Base-by-base conservation (phyloP, 2,888 invertebrate genomes). In the Boloria selene region DNA sequence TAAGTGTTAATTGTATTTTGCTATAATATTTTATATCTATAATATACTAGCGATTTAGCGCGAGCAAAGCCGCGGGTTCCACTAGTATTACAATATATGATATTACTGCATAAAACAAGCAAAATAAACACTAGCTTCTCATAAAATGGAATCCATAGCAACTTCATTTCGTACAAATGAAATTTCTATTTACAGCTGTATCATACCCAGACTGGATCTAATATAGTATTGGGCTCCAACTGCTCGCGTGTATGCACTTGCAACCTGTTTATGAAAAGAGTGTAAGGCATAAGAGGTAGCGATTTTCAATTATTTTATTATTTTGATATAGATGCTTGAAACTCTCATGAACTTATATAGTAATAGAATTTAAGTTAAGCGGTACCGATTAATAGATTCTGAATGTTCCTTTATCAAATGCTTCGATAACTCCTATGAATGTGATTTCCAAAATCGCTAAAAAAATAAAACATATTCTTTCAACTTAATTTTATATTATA, bases 201-300 rank as follows among this genome's bases (percentile, higher is more conserved):
- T 66, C 68, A 71, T 75, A 73, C 61, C 72, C 74, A 73, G 73
- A 64, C 72, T 59, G 73, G 65, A 69, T 73, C 67, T 73, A 72
- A 74, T 73, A 74, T 70, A 71, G 71, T 71, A 70, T 72, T 73
- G 72, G 70, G 65, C 60, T 70, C 67, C 70, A 56, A 72, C 69
- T 70, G 73, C 58, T 72, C 70, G 52, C 62, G 66, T 70, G 70
- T 69, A 59, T 44, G 56, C 16, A 70, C 10, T n/a, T 50, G 58
- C 38, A 54, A 45, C 42, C 56, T 17, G 42, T 38, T n/a, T 44
- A 10, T 13, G 5, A 31, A 45, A 31, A 17, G 2, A 17, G 4
- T 38, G 31, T 47, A 59, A 52, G 58, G 17, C 10, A 59, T 13
- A 4, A 52, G 64, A 26, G 45, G 22, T 13, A 58, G 64, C 58